Base-by-base conservation (phyloP, 2,113 vertebrate species). In the Columba livia region DNA sequence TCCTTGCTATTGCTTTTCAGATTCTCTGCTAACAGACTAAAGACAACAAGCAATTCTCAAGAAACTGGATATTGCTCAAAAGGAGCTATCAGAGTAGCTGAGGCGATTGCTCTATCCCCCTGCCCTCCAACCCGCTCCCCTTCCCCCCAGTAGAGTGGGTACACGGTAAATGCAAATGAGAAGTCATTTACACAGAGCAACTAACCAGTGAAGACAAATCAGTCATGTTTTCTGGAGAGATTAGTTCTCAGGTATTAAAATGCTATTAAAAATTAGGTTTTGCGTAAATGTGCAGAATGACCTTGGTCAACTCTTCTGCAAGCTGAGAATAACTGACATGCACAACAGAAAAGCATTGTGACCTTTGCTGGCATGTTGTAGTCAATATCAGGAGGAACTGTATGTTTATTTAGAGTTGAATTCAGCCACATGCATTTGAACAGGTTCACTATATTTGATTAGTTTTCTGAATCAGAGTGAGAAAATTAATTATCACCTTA, bases 71-170 rank as follows among this genome's bases (percentile, higher is more conserved):
- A 28, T 36, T 12, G 2, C 20, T 60, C 26, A 28, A 40, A 81
- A 67, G 32, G 4, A 51, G 1, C 2, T 50, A n/a, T 29, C 29
- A 34, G 5, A 42, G 24, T 15, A 72, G n/a, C 21, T 56, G 25
- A 56, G n/a, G 8, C 10, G 67, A 62, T 40, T 64, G 9, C 9
- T 61, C 17, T 48, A 7, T 12, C 2, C 1, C 8, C 8, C 21
- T 47, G 18, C 8, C 18, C 18, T 40, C 40, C 40, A 12, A 13
- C 40, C 40, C 5, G 13, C 14, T 7, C 17, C 44, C 44, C 18
- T 17, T 16, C 44, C 44, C 15, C 44, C 6, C 25, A n/a, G 0
- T 18, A 23, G 1, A 20, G 11, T 15, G 12, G 5, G 3, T 32
- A 6, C 5, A 54, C 1, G 7, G 9, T 8, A 86, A 79, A 74